Percentiles rank a stretch among this genome's conserved stretches.
phyloP scores from a whole-genome alignment of 2,888 invertebrate genomes.

The Metellina segmentata region DNA sequence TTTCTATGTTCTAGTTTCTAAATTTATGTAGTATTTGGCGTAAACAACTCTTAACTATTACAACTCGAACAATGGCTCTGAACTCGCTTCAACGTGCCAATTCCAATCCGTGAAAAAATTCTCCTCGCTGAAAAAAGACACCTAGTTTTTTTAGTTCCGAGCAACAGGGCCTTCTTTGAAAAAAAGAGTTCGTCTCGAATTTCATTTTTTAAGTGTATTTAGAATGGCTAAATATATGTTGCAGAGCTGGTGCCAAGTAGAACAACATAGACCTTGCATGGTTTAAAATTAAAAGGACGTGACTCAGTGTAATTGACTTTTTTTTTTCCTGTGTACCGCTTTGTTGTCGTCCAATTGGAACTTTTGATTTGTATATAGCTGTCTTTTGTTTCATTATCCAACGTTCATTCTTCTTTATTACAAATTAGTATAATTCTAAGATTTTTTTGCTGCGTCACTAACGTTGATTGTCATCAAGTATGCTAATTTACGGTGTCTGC shows the following conservation, averaged over 20 bases:
- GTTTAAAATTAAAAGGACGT: background rate
- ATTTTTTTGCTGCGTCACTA: too few relatives aligned
- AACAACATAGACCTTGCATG: slow-evolving; percentile 32
- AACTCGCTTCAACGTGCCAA: slow-evolving; percentile 20
- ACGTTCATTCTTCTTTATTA: too few relatives aligned
- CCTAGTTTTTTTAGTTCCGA: background rate
- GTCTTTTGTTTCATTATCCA: too few relatives aligned
- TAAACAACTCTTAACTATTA: background rate
- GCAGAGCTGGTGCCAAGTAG: slow-evolving; percentile 45
- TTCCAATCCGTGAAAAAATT: background rate
- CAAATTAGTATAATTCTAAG: too few relatives aligned
- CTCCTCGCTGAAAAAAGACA: background rate
- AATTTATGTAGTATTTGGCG: background rate
- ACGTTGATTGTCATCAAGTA: too few relatives aligned
- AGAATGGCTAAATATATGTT: slow-evolving; percentile 45
- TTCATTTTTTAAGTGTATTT: slow-evolving; percentile 57
- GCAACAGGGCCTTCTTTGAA: slow-evolving; percentile 25
- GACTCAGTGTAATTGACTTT: background rate
- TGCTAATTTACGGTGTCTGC: too few relatives aligned
- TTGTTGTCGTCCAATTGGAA: background rate
- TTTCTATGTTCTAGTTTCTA: background rate
- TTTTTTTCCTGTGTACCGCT: background rate
- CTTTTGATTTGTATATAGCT: background rate
- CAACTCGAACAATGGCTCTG: slow-evolving; percentile 17
- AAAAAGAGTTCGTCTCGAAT: slow-evolving; percentile 35